Percentiles rank a stretch among this genome's conserved stretches.
Conservation (phyloP, 2,888 invertebrate species). For the Vannuccia rotundouncinata region DNA sequence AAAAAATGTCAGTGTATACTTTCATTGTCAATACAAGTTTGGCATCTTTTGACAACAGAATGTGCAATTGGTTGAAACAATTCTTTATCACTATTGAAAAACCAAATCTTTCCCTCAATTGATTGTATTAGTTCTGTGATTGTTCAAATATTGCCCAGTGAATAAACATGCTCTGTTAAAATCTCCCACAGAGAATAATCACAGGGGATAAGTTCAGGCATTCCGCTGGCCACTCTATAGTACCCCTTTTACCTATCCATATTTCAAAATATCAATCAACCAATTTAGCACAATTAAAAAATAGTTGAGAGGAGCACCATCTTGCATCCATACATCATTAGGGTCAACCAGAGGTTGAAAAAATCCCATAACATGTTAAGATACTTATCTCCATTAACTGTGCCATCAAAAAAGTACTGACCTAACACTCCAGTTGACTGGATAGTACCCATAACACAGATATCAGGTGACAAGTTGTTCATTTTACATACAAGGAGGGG, state of each 20-base stretch:
- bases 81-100: not conserved
- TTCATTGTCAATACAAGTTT: constrained; percentile 23
- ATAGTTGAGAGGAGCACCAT: not conserved
- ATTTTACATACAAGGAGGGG: not conserved
- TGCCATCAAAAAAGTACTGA: constrained; percentile 6
- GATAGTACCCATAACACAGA: not conserved
- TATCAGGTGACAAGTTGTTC: constrained; percentile 7
- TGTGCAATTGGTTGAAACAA: constrained; percentile 16
- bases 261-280: not conserved
- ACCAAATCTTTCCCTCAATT: not conserved
- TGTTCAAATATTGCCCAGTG: not conserved
- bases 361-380: constrained; percentile 1
- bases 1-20: not conserved
- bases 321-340: constrained; percentile 14
- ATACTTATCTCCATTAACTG: constrained; percentile 26
- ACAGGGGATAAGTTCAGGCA: not conserved
- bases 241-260: constrained; percentile 12
- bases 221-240: not conserved
- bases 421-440: constrained; percentile 15
- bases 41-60: constrained; percentile 16
- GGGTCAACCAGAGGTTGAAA: constrained; percentile 1
- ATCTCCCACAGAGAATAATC: constrained; percentile 4
- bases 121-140: not conserved
- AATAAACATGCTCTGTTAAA: not conserved
- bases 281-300: not conserved